Evolutionary conservation across 2,113 vertebrate genomes (phyloP), one percentile per base, ranked within the genome.

Genomic region (Myanophis thanlyinensis): DNA sequence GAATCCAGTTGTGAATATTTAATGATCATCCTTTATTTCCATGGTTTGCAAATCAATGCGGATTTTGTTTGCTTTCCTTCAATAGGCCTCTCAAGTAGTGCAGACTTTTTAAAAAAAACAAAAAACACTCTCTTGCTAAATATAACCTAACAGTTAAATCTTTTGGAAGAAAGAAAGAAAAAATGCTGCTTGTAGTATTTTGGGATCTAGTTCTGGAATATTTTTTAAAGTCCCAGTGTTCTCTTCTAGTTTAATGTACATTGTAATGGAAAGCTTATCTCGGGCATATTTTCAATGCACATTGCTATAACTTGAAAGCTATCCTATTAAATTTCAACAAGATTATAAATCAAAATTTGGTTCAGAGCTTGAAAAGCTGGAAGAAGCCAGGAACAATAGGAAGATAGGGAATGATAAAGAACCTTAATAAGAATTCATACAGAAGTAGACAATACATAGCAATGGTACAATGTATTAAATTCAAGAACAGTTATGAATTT

Each of bases 201-300:
- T 91, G 95, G 95, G 94, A 97, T 96, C 95, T 97, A 96, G 96
- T 97, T 95, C 96, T 96, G 94, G 96, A 97, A 97, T 97, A 96
- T 87, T 97, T 97, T 96, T 93, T 93, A 94, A 97, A 89, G 54
- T 93, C 96, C 96, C 96, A 97, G 96, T 92, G 95, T 96, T 97
- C 96, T 96, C 96, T 96, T 97, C 96, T 95, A 97, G 95, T 96
- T 97, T 96, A 97, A 97, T 95, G n/a, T 97, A 97, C 91, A 95
- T 93, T 96, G 97, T 95, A 97, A 97, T 94, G 95, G 96, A 97
- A 97, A 97, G 86, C 95, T 95, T 97, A 87, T 94, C 95, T 95
- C 95, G 95, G 96, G 95, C 94, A 97, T 88, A 95, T 96, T 97
- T 97, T 97, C 96, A 95, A 95, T 95, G 94, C 94, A 92, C 84